These are phyloP conservation scores for Centropyge bicolor DNA, from an alignment of 2,797 vertebrate species.

Conservation along the genomic window DNA sequence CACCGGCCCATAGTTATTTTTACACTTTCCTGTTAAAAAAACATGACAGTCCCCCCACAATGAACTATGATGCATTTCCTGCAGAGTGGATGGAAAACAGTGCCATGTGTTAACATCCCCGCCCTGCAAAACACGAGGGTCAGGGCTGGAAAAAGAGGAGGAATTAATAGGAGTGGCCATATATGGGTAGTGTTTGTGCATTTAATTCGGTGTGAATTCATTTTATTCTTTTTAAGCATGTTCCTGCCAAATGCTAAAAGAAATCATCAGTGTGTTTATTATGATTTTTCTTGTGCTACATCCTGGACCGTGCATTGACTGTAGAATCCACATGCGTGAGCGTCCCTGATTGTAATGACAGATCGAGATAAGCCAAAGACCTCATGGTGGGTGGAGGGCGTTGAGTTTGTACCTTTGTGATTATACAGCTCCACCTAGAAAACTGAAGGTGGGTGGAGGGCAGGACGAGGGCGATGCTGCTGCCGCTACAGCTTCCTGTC, in stretches of 20 bases:
- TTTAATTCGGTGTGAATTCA: conserved; percentile 19
- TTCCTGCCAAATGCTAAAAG: conserved; percentile 7
- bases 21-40: conserved; percentile 96
- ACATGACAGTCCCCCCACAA: conserved; percentile 88
- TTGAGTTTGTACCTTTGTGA: conserved; percentile 58
- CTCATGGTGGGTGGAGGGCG: conserved; percentile 69
- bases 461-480: conserved; percentile 50
- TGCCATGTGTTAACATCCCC: conserved; percentile 94
- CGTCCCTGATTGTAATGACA: conserved; percentile 43
- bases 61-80: conserved; percentile 99
- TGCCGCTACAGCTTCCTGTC: conserved; percentile 76
- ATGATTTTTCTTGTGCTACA: conserved; percentile 24
- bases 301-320: conserved; percentile 36
- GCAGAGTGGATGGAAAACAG: conserved; percentile 94
- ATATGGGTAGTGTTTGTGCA: conserved; percentile 29
- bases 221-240: conserved; percentile 39
- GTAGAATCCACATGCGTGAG: conserved; percentile 28
- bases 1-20: conserved; percentile 92
- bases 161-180: conserved; percentile 18
- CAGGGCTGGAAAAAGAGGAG: conserved; percentile 70
- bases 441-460: conserved; percentile 68
- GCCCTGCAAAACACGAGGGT: conserved; percentile 88
- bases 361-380: conserved; percentile 57
- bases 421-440: conserved; percentile 60
- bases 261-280: conserved; percentile 20